Base-by-base conservation (phyloP, 2,113 vertebrate species). In the Picathartes gymnocephalus region DNA sequence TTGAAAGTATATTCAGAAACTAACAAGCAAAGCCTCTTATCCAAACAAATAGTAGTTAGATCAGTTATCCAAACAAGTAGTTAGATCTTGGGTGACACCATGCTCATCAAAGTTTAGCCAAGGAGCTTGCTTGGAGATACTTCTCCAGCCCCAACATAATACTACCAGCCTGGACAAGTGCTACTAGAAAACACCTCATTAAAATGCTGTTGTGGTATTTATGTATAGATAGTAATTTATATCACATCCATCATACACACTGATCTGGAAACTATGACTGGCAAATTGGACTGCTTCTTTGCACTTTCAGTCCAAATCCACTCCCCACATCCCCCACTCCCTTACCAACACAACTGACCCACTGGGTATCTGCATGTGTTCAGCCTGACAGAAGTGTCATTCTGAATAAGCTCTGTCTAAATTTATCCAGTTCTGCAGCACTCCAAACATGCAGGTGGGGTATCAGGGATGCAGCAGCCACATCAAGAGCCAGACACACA, bases 131-230 rank as follows among this genome's bases (percentile, higher is more conserved):
- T 92, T 70, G 56, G 81, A 93, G 71, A 92, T 81, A 51, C 72
- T 77, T 93, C 90, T 92, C 66, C 64, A 86, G 88, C 85, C 85
- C 90, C 56, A 86, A 77, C 71, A 60, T 24, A 90, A 81, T 79
- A 86, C 79, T 60, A 78, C 93, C 93, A 96, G 94, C 85, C 96
- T 92, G 82, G 85, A 88, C 93, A 96, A 92, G 95, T 73, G 92
- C 90, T 96, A 68, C 71, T 51, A 92, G 85, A 96, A 80, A 95
- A 92, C 56, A 88, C 9, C 82, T 96, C 82, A 91, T 86, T 95
- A 86, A 86, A 94, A 83, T 73, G 84, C 39, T 93, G 58, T 62
- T 94, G 94, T 96, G 96, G 81, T 95, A 82, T 95, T 91, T 91
- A 74, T 81, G 86, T 91, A 92, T 92, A 30, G 51, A 88, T 81